Base-by-base conservation (phyloP, 2,888 invertebrate species). In the Anaspis maculata region DNA sequence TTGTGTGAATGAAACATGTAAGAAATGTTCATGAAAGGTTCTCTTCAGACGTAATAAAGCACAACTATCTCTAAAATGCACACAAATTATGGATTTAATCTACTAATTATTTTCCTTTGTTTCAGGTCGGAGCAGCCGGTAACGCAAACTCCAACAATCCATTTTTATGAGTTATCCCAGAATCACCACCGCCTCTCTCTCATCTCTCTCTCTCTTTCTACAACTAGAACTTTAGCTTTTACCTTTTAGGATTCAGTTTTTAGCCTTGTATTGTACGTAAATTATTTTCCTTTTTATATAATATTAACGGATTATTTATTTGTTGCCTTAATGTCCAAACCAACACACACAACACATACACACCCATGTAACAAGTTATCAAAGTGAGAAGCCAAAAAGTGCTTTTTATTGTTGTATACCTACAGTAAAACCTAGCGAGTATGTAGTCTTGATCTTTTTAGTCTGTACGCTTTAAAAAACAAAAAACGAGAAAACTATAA, bases 101-200 rank as follows among this genome's bases (percentile, higher is more conserved):
- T 40, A 21, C 13, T n/a, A 25, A 27, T 25, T 13, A 7, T 31
- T 43, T 24, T 43, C 52, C 52, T 42, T 45, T 55, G 48, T 60
- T 67, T 27, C 54, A 67, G 60, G 56, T 66, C 34, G 63, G 59
- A 22, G 51, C 62, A 15, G 50, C 57, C 27, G 45, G 61, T 16
- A 53, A 55, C 28, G 56, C 67, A 48, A 70, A 68, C 58, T 70
- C 73, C 38, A 74, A 70, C 61, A 75, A 75, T 55, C 75, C 75
- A 25, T 75, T 75, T 60, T 73, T 75, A 69, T 74, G 71, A 72
- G 51, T 40, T 4, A 24, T n/a, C n/a, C n/a, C n/a, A n/a, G n/a
- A n/a, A n/a, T n/a, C n/a, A n/a, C 19, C 5, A 9, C 5, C 5
- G 9, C 19, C 19, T 19, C 19, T 19, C 19, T 43, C 37, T 38